These are phyloP conservation scores for Meloidogyne floridensis DNA, from an alignment of 1,140 invertebrate genomes.

Conservation along the genomic window DNA sequence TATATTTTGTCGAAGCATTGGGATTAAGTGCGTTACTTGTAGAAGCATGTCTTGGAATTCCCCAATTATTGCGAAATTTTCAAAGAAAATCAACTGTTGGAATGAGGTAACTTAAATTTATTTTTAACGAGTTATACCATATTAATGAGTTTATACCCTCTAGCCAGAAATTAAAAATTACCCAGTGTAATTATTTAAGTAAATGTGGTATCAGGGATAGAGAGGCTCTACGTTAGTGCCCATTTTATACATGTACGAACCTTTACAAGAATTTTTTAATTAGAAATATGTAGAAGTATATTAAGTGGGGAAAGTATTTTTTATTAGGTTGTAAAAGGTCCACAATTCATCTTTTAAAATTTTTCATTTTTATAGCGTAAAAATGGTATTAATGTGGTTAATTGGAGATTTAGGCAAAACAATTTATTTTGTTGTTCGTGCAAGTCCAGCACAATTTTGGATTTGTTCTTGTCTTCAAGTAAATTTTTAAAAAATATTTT, in stretches of 20 bases:
- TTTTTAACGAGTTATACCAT: no score
- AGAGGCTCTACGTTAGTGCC: no score
- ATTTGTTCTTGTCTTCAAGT: conserved; percentile 89
- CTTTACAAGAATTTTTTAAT: no score
- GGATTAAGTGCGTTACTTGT: conserved; percentile 91
- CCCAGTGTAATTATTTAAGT: no score
- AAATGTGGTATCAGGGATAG: no score
- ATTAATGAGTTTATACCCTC: no score
- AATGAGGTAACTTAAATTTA: conserved; percentile 79
- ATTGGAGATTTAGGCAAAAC: conserved; percentile 91
- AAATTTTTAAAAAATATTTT: conserved; percentile 4
- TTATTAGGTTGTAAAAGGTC: no score
- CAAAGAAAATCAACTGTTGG: conserved; percentile 87
- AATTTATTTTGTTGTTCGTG: conserved; percentile 84
- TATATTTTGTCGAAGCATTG: conserved; percentile 80
- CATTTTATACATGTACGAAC: no score
- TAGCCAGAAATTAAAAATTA: no score
- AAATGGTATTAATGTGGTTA: conserved; percentile 96
- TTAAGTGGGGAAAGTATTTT: no score
- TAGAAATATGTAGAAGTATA: no score
- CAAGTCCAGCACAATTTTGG: conserved; percentile 90
- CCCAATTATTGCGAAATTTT: conserved; percentile 86
- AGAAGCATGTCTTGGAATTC: conserved; percentile 91
- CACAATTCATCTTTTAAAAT: neutral
- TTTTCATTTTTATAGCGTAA: conserved; percentile 68